phyloP scores from a whole-genome alignment of 2,113 vertebrate species.

The Atrichornis clamosus region DNA sequence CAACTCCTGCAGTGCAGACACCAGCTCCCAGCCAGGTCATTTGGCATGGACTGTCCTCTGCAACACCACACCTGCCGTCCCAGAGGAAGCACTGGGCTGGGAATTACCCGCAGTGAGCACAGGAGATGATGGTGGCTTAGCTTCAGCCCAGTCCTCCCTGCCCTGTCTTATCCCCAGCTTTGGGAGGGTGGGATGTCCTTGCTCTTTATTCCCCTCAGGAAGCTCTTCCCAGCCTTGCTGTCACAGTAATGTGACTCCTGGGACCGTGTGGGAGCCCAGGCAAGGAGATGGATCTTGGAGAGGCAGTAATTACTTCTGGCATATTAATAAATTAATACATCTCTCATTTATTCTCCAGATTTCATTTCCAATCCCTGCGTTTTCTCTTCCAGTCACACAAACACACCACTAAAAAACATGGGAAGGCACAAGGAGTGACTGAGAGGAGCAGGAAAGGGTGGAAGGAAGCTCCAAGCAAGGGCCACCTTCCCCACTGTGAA shows the following conservation, averaged over 20 bases:
- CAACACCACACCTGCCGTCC: neutral
- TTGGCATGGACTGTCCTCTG: neutral
- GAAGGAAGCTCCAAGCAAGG: neutral
- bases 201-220: neutral
- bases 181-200: neutral
- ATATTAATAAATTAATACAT: slow-evolving; percentile 67
- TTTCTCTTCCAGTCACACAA: slow-evolving; percentile 40
- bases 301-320: slow-evolving; percentile 68
- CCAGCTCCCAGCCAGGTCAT: neutral
- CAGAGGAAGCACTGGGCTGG: neutral
- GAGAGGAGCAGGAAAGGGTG: neutral
- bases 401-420: neutral
- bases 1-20: neutral
- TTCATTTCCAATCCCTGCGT: slow-evolving; percentile 47
- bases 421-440: neutral
- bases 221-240: neutral
- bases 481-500: neutral
- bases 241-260: neutral
- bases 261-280: neutral
- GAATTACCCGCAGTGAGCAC: neutral
- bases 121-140: neutral
- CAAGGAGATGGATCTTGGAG: slow-evolving; percentile 51
- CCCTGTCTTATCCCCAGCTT: neutral
- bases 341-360: slow-evolving; percentile 57
- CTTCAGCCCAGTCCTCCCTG: neutral